Evolutionary conservation across 2,113 vertebrate species (phyloP).

Genomic region (Setophaga petechia): DNA sequence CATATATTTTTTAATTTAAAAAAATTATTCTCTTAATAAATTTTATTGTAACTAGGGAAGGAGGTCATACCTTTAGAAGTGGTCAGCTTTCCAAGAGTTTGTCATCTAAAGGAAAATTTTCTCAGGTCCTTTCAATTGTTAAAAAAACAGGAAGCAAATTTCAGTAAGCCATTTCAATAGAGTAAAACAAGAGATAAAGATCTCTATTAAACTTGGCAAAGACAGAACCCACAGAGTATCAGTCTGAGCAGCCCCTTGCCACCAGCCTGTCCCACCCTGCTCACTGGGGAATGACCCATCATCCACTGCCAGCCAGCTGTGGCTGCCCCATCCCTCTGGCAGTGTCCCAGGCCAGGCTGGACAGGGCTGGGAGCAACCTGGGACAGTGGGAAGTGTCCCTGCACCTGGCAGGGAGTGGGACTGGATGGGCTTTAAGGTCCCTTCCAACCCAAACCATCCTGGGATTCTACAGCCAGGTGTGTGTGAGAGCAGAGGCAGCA

Average conservation of each 20-base stretch:
- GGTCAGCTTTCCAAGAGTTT: not conserved
- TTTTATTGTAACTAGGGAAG: not conserved
- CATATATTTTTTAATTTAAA: not conserved
- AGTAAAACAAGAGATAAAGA: not conserved
- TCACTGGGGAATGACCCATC: not conserved
- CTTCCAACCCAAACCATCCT: not conserved
- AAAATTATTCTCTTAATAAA: not conserved
- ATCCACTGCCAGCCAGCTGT: fast-evolving
- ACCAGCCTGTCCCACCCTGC: not conserved
- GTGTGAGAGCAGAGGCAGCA: fast-evolving
- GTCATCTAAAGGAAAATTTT: conserved; percentile 21
- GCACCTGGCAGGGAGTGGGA: fast-evolving
- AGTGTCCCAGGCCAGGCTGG: not conserved
- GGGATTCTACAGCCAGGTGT: fast-evolving
- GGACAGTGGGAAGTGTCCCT: not conserved
- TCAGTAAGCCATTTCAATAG: conserved; percentile 17
- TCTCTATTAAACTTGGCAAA: not conserved
- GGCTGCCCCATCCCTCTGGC: not conserved
- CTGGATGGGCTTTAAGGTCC: not conserved
- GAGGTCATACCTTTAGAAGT: not conserved
- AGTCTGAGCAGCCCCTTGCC: not conserved
- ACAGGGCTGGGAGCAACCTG: not conserved
- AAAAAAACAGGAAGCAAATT: conserved; percentile 46
- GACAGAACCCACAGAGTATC: not conserved
- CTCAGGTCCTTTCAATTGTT: conserved; percentile 30